Conservation (phyloP, 2,113 vertebrate species). For the Reinhardtius hippoglossoides region DNA sequence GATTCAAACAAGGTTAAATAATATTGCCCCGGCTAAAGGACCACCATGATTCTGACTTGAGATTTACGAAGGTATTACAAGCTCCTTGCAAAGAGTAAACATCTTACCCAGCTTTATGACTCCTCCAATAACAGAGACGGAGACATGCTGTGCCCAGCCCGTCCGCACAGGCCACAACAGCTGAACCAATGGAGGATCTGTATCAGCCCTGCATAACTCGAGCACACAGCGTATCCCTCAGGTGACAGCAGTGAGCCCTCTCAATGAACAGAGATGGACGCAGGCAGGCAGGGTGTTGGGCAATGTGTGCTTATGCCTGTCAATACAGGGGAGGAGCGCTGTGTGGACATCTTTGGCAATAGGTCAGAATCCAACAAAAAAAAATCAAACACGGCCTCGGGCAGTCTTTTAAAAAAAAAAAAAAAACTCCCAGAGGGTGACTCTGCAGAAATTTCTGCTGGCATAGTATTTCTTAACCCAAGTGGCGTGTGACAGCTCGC, state of each 20-base stretch:
- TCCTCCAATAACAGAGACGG: constrained; percentile 53
- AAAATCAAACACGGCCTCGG: constrained; percentile 52
- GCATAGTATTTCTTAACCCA: constrained; percentile 51
- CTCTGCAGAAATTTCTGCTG: constrained; percentile 57
- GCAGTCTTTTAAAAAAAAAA: constrained; percentile 2
- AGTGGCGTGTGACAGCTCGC: constrained; percentile 56
- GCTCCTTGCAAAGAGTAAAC: constrained; percentile 47
- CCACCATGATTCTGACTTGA: constrained; percentile 23
- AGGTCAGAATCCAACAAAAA: constrained; percentile 50
- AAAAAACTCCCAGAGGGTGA: constrained; percentile 39
- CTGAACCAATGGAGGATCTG: constrained; percentile 60
- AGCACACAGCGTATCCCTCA: constrained; percentile 54
- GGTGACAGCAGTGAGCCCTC: constrained; percentile 54
- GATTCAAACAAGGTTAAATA: constrained; percentile 12
- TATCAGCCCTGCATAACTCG: constrained; percentile 50
- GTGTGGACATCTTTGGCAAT: constrained; percentile 46
- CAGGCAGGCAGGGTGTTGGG: neutral
- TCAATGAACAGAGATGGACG: constrained; percentile 17
- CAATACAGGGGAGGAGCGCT: constrained; percentile 27
- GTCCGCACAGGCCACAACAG: constrained; percentile 52
- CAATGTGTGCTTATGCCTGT: constrained; percentile 33
- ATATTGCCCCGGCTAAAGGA: neutral
- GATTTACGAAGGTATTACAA: constrained; percentile 45
- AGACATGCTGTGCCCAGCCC: constrained; percentile 36
- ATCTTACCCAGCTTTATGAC: constrained; percentile 36